phyloP scores from a whole-genome alignment of 2,888 invertebrate genomes.

The Plutella xylostella region DNA sequence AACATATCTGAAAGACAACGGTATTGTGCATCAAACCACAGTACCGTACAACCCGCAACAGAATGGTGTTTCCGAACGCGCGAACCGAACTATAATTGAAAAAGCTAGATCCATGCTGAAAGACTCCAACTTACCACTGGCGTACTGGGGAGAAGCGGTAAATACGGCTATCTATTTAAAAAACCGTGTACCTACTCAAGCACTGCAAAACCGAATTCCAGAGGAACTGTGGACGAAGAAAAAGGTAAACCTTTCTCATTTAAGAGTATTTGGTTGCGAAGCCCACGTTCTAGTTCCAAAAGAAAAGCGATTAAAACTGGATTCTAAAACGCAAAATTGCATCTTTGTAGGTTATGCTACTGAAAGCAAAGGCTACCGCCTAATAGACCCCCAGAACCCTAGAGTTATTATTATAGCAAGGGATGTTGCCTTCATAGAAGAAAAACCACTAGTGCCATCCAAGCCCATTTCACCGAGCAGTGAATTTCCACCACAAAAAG shows the following conservation, averaged over 20 bases:
- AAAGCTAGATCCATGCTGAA: constrained; percentile 15
- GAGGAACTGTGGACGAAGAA: constrained; percentile 15
- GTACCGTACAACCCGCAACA: constrained; percentile 24
- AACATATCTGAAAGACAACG: not conserved
- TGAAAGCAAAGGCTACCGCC: constrained; percentile 1
- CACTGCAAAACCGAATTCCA: constrained; percentile 12
- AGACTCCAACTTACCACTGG: constrained; percentile 9
- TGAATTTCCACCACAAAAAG: not conserved
- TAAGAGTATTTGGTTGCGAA: constrained; percentile 15
- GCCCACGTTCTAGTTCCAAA: constrained; percentile 11
- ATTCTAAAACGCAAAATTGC: not conserved
- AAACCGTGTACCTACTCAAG: constrained; percentile 16
- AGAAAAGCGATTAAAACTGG: not conserved
- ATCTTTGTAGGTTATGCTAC: not conserved
- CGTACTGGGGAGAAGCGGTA: constrained; percentile 18
- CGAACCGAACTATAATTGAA: constrained; percentile 14
- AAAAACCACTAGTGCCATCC: not conserved
- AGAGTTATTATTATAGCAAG: not conserved
- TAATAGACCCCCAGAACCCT: constrained; percentile 6
- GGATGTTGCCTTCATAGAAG: constrained; percentile 2
- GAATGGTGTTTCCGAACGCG: constrained; percentile 28
- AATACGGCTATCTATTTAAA: constrained; percentile 16
- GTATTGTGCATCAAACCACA: constrained; percentile 17
- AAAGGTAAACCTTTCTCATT: constrained; percentile 12
- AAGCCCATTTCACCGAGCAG: not conserved